Base-by-base conservation (phyloP, 2,797 vertebrate species). In the Benthosema pterotum region DNA sequence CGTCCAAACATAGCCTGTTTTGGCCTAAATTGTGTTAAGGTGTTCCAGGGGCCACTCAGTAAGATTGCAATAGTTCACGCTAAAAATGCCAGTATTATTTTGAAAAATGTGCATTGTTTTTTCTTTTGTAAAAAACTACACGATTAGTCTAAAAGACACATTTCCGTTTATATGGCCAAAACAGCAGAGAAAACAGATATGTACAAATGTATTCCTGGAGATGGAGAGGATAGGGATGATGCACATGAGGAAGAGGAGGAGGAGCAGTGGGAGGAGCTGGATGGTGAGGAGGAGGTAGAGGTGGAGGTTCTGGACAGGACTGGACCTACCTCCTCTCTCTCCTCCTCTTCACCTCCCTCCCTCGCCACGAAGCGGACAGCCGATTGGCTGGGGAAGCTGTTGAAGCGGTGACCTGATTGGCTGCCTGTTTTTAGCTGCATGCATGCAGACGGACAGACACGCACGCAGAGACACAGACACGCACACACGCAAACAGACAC, bases 151-250 rank as follows among this genome's bases (percentile, higher is more conserved):
- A n/a, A 22, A 2, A 4, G 22, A 22, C 22, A 22, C 4, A 22
- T 22, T 22, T 22, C 22, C 22, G 4, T 22, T 4, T 22, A 22
- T 22, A 22, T 2, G 22, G 22, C 22, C 22, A 25, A 25, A 25
- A 25, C 22, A 25, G 22, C 22, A 25, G 22, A 25, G 22, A 25
- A 25, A 25, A 25, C 22, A 25, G 5, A 25, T 2, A 25, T 3
- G 5, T 2, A 25, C 3, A 25, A 22, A 22, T 22, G 22, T n/a
- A 4, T 4, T 4, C 22, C 22, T 2, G 82, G 83, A 67, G 67
- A 81, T 76, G 82, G 75, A 78, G 74, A 78, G 69, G 83, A 83
- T n/a, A n/a, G n/a, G 79, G 71, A 85, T 75, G 87, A 73, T 59
- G 78, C n/a, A n/a, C n/a, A 59, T 77, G 62, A 80, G 55, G 79